Evolutionary conservation across 2,888 invertebrate species (phyloP), one percentile per base, ranked within the genome.

Genomic region (Caenorhabditis imperialis): DNA sequence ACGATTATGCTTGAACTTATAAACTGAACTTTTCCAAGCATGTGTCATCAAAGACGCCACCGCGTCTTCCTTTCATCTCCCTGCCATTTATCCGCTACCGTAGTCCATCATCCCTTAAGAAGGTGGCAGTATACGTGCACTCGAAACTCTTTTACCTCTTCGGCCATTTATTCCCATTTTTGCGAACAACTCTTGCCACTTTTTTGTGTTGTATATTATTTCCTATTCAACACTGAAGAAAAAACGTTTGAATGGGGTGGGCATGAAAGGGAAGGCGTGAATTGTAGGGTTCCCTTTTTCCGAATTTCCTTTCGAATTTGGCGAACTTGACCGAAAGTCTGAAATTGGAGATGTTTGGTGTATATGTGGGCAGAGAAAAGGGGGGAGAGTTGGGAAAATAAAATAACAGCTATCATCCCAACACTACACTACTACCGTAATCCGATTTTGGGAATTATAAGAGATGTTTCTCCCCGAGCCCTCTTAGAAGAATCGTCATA

Each of bases 181-280:
- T 65, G 54, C 33, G 44, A 48, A 45, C 47, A 45, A 48, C 50
- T 51, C 45, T 60, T n/a, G n/a, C n/a, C n/a, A n/a, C n/a, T n/a
- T n/a, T n/a, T n/a, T n/a, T n/a, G n/a, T 48, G 25, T 37, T 47
- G 44, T 45, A 33, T 30, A 25, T 30, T 54, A 38, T 60, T 53
- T 35, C 37, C 40, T 27, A 12, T 47, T 47, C 47, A 42, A 42
- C 16, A 16, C 16, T 42, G 42, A 7, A 42, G 20, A 4, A 23
- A 23, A 20, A 23, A 44, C 22, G 18, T 6, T 30, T 6, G 30
- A 30, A 10, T 30, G 10, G 30, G n/a, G n/a, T n/a, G n/a, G n/a
- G n/a, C n/a, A n/a, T n/a, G n/a, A n/a, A n/a, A n/a, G n/a, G n/a
- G n/a, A n/a, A 30, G 30, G 30, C 10, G 6, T 6, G 10, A 30